Conservation (phyloP, 2,113 vertebrate species). For the Marcusenius ussheri region DNA sequence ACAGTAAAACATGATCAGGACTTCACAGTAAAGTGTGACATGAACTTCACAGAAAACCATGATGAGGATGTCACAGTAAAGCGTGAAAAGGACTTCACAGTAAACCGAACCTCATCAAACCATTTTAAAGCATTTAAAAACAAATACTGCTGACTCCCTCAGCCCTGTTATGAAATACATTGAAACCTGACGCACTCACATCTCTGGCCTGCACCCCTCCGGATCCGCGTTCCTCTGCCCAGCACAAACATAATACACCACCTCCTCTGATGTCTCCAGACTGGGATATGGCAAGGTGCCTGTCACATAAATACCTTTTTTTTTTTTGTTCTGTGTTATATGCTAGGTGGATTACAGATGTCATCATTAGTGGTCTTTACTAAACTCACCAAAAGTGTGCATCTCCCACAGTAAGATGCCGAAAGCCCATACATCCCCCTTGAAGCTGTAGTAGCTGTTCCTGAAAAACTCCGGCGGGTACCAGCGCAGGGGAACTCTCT, state of each 20-base stretch:
- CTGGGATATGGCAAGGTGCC: conserved; percentile 56
- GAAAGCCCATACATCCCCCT: conserved; percentile 63
- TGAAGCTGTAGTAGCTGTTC: conserved; percentile 60
- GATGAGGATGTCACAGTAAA: not conserved
- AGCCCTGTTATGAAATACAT: not conserved
- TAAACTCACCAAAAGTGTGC: conserved; percentile 58
- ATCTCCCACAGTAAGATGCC: conserved; percentile 66
- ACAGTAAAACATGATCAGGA: not conserved
- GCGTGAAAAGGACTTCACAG: not conserved
- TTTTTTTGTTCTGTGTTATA: not conserved
- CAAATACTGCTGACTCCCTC: not conserved
- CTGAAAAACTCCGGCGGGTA: conserved; percentile 67
- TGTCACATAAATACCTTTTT: conserved; percentile 26
- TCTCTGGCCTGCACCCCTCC: conserved; percentile 53
- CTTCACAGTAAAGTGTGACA: not conserved
- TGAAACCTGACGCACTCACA: conserved; percentile 42
- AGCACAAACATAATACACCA: conserved; percentile 56
- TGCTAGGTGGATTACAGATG: not conserved
- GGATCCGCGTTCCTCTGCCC: conserved; percentile 56
- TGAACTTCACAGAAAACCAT: not conserved
- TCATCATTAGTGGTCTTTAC: not conserved
- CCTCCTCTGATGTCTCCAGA: conserved; percentile 55
- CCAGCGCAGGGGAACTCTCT: conserved; percentile 62
- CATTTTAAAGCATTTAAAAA: not conserved
- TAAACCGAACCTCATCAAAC: not conserved